These are phyloP conservation scores for Zeus faber DNA, from an alignment of 2,113 vertebrate species.

Conservation along the genomic window DNA sequence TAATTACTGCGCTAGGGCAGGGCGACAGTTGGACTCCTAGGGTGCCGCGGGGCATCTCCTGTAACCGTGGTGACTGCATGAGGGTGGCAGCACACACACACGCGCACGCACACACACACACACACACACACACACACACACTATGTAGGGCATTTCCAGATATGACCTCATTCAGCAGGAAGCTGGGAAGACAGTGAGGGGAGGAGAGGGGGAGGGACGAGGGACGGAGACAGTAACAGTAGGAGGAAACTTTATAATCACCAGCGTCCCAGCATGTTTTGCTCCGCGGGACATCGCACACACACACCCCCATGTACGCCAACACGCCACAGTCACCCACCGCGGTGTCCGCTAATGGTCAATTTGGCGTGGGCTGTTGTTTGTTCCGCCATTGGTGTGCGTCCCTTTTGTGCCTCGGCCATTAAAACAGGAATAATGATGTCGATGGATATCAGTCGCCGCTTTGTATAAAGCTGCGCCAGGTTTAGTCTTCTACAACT, in stretches of 20 bases:
- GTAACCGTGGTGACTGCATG: conserved; percentile 63
- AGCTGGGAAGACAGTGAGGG: conserved; percentile 30
- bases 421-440: not conserved
- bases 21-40: conserved; percentile 70
- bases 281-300: conserved; percentile 18
- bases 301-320: too few species aligned
- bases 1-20: conserved; percentile 72
- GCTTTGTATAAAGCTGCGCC: not conserved
- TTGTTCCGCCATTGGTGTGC: not conserved
- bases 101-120: not conserved
- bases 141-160: conserved; percentile 67
- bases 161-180: conserved; percentile 68
- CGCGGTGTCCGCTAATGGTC: conserved; percentile 1
- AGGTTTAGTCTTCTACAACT: too few species aligned
- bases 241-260: conserved; percentile 29
- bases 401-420: not conserved
- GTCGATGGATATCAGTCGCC: not conserved
- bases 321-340: not conserved
- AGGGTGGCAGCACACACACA: conserved; percentile 41
- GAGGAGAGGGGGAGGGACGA: conserved; percentile 13
- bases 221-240: conserved; percentile 23
- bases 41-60: conserved; percentile 71
- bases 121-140: conserved; percentile 24
- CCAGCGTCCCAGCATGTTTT: conserved; percentile 28
- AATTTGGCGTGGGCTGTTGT: conserved; percentile 4